Conservation (phyloP, 2,797 vertebrate species). For the Scolopax bukidnonensis region DNA sequence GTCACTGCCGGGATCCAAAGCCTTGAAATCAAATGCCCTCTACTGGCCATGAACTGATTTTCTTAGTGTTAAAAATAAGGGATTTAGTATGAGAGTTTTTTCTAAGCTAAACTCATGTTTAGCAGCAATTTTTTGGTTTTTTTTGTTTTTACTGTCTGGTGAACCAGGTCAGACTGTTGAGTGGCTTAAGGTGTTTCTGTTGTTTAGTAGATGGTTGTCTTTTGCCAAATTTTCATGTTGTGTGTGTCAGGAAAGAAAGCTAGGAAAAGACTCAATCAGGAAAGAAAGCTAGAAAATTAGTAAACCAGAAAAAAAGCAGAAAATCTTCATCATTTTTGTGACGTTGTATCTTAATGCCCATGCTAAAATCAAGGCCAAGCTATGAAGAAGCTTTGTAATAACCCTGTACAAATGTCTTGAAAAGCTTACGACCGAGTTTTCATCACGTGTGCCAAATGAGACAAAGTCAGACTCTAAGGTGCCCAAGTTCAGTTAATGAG, state of each 20-base stretch:
- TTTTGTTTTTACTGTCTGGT: neutral
- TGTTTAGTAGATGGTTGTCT: fast-evolving
- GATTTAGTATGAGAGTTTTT: neutral
- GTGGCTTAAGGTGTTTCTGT: neutral
- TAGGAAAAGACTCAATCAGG: neutral
- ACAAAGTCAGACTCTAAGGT: neutral
- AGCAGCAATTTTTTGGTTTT: neutral
- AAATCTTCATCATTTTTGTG: neutral
- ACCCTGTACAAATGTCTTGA: neutral
- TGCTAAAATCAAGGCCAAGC: neutral
- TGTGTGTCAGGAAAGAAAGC: neutral
- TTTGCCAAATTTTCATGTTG: neutral
- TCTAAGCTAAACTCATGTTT: fast-evolving
- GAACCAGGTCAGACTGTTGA: neutral
- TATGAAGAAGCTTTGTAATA: neutral
- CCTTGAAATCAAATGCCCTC: constrained; percentile 22
- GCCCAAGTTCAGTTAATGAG: fast-evolving
- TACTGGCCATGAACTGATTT: neutral
- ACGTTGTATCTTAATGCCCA: neutral
- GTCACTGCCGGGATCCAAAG: neutral
- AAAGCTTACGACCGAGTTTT: fast-evolving
- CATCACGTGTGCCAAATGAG: neutral
- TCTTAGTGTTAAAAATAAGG: neutral
- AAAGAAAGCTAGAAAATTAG: neutral
- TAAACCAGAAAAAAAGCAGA: neutral